phyloP scores from a whole-genome alignment of 2,113 vertebrate genomes.

The Caretta caretta region DNA sequence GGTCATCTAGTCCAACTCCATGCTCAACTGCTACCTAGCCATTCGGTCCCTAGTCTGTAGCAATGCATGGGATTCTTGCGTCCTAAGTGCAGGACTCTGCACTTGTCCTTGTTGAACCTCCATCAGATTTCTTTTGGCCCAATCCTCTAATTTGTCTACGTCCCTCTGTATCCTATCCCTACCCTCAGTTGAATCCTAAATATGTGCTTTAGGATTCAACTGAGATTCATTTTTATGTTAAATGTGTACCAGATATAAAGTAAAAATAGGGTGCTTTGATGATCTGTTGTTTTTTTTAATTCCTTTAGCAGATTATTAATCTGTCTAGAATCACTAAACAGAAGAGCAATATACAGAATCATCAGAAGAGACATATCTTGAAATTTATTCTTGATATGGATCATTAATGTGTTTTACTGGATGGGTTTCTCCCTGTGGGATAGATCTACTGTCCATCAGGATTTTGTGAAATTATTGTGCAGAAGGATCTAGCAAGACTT shows the following conservation, averaged over 20 bases:
- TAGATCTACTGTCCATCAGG: neutral
- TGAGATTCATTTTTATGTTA: neutral
- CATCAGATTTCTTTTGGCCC: too few relatives aligned
- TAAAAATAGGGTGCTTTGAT: neutral
- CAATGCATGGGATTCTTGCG: too few relatives aligned
- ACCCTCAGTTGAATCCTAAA: too few relatives aligned
- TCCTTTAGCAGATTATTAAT: neutral
- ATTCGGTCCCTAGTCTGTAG: too few relatives aligned
- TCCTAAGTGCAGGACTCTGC: too few relatives aligned
- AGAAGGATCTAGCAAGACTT: neutral
- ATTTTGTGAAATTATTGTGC: neutral
- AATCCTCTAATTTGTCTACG: too few relatives aligned
- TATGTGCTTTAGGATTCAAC: neutral
- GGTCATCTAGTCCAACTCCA: too few relatives aligned
- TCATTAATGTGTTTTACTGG: neutral
- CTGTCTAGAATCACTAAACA: neutral
- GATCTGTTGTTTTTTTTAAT: neutral
- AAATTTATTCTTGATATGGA: neutral
- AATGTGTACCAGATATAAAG: neutral
- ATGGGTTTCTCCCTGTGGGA: neutral
- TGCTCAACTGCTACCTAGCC: too few relatives aligned
- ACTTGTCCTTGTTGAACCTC: too few relatives aligned
- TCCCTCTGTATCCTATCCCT: too few relatives aligned
- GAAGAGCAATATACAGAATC: neutral
- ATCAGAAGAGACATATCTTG: neutral